A percentile compares a stretch with the other conserved stretches of the same genome.
Conservation (phyloP, 2,888 invertebrate genomes). For the Limnephilus marmoratus region DNA sequence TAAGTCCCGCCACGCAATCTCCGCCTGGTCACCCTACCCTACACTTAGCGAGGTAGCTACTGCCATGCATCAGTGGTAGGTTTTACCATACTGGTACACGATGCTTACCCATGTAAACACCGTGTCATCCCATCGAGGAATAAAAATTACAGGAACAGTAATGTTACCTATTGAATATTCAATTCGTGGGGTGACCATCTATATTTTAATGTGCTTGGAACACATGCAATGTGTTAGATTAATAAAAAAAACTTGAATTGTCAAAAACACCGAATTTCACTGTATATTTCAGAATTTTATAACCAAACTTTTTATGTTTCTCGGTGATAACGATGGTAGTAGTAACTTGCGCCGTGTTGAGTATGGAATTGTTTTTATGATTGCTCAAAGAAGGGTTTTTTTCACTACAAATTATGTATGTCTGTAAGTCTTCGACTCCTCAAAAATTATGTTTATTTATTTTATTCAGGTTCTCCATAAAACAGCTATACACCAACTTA, state of each 20-base stretch:
- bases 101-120: constrained; percentile 40
- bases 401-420: no score
- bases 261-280: not conserved
- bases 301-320: not conserved
- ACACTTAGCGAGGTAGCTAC: not conserved
- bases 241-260: not conserved
- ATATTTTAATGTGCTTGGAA: not conserved
- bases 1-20: constrained; percentile 13
- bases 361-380: no score
- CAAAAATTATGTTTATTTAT: no score
- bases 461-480: no score
- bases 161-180: constrained; percentile 37
- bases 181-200: constrained; percentile 21
- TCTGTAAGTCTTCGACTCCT: no score
- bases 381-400: no score
- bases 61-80: not conserved
- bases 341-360: no score
- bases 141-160: constrained; percentile 28
- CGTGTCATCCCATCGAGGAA: constrained; percentile 31
- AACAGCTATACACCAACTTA: no score
- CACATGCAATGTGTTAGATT: not conserved
- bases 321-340: no score
- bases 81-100: constrained; percentile 7
- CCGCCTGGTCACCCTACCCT: constrained; percentile 31
- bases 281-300: not conserved